Conservation (phyloP, 2,113 vertebrate species). For the Bos indicus region DNA sequence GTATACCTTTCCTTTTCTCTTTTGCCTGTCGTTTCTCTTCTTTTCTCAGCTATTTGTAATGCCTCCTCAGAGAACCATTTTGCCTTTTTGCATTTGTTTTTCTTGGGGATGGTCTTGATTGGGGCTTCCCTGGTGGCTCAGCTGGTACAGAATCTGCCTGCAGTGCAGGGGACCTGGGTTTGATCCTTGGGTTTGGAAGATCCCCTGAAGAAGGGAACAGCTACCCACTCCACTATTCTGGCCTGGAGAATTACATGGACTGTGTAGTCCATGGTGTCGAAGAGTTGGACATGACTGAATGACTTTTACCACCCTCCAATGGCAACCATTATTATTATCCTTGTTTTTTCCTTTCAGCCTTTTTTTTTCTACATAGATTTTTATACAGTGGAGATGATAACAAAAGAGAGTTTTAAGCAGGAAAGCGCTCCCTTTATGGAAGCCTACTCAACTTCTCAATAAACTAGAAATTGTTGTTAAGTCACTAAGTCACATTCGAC, state of each 20-base stretch:
- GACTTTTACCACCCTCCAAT: background rate
- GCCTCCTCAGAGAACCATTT: background rate
- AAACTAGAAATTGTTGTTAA: background rate
- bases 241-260: background rate
- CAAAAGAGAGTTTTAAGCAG: background rate
- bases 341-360: background rate
- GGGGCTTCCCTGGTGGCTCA: background rate
- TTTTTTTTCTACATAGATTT: background rate
- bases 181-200: background rate
- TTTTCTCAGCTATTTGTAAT: background rate
- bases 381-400: background rate
- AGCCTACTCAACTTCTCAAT: background rate
- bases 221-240: background rate
- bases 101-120: background rate
- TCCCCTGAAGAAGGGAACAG: background rate
- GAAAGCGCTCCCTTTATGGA: background rate
- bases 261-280: background rate
- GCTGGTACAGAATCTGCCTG: background rate
- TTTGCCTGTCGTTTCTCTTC: background rate
- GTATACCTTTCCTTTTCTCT: background rate
- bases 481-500: background rate
- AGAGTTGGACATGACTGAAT: background rate
- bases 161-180: accelerated
- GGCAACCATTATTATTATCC: background rate
- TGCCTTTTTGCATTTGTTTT: background rate